Evolutionary conservation across 2,113 vertebrate species (phyloP), one percentile per base, ranked within the genome.

Genomic region (Pituophis catenifer): DNA sequence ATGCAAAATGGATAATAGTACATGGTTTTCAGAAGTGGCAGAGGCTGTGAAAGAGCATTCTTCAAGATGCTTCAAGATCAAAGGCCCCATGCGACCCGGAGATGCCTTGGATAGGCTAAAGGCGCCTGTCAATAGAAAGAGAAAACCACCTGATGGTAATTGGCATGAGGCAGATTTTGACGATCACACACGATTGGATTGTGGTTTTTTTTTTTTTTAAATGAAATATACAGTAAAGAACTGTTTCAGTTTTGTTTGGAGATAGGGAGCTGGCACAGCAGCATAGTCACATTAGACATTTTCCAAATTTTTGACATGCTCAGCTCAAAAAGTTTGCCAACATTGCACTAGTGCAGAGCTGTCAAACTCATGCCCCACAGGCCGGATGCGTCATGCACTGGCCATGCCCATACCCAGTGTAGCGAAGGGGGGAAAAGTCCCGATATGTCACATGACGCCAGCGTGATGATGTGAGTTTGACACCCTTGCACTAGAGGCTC

Each of bases 121-220:
- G 58, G 23, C 8, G 8, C 23, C 58, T 59, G 58, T 59, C 58
- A 59, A 59, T 59, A 59, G 23, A 59, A 59, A 59, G 58, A 59
- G 58, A 65, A 65, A 26, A 65, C 10, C 4, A 29, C 26, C 26
- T 65, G 26, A 29, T 65, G 59, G 10, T 65, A 65, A 65, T 13
- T 65, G 62, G 11, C 26, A 29, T 29, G 26, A 65, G 26, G 62
- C 26, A 65, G 62, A 65, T n/a, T 11, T 29, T 65, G 26, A n/a
- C 5, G 11, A 65, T 65, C 26, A 65, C 62, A 65, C 3, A 65
- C 4, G 1, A 65, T n/a, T 29, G 26, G 26, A 13, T 29, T 65
- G 54, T 53, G 11, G 53, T 0, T 13, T 0, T 13, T 15, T 70
- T 0, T 13, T 0, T 13, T 15, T 17, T 19, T 3, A 13, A 33